Base-by-base conservation (phyloP, 1,140 invertebrate genomes). In the Stegodyphus mimosarum region DNA sequence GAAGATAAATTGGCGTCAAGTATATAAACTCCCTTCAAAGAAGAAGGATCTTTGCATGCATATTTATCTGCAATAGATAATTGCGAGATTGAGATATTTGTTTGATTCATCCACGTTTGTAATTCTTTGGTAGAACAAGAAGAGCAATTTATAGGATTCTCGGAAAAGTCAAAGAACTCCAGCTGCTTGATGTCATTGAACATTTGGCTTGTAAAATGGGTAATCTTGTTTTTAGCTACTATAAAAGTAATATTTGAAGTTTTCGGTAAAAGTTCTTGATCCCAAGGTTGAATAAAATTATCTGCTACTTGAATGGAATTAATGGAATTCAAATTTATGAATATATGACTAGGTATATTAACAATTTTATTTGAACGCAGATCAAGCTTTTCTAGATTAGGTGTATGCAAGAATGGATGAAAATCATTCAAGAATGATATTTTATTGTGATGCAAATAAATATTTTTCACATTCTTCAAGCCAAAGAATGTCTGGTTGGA, bases 251-350 rank as follows among this genome's bases (percentile, higher is more conserved):
- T 69, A 60, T 67, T 74, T 9, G 7, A 7, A 7, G 7, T n/a
- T 7, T n/a, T 33, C 1, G 17, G 15, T 1, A 84, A 17, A 33
- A 67, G 10, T 13, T 50, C 6, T 17, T 66, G 15, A 13, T 50
- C 53, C 81, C 81, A 84, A 4, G 72, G 63, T 15, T 64, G 51
- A 33, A 83, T 72, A 9, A n/a, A 49, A 73, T 83, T 83, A 50
- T 66, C 10, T 18, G 48, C 7, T 7, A 48, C 15, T 5, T 49
- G 17, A 6, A 73, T 64, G 6, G 6, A 5, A 15, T 9, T 11
- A 7, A 73, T 64, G 6, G 33, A 33, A 33, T 6, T 18, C 7
- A 73, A 17, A 64, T 76, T 83, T 6, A 17, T 13, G 6, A 73
- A 83, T 15, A 55, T 64, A 33, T 49, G 48, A 64, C 9, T 33